Conservation (phyloP, 2,797 vertebrate species). For the Florisuga fusca region DNA sequence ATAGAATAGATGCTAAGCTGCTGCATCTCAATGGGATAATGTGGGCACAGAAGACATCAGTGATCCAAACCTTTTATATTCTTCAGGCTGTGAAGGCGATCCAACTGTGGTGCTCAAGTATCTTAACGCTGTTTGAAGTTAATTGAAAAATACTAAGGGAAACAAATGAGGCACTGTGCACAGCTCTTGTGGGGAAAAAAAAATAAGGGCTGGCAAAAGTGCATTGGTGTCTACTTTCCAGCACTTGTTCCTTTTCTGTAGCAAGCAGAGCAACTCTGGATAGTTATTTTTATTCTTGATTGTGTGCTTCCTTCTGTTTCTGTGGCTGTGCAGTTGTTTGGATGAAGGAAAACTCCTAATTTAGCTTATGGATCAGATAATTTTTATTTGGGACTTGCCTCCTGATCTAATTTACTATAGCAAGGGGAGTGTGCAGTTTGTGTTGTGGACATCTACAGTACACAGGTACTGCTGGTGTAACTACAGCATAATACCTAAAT, state of each 20-base stretch:
- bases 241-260: not conserved
- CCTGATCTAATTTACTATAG: not conserved
- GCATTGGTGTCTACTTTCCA: not conserved
- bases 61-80: not conserved
- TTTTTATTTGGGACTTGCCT: not conserved
- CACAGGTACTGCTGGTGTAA: not conserved
- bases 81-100: not conserved
- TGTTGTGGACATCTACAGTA: not conserved
- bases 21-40: not conserved
- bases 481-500: not conserved
- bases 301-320: not conserved
- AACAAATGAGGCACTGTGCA: not conserved
- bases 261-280: not conserved
- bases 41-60: not conserved
- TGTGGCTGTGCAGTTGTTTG: not conserved
- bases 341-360: not conserved
- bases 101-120: not conserved
- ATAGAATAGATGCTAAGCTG: not conserved
- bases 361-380: not conserved
- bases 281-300: not conserved
- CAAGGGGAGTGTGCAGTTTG: not conserved
- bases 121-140: not conserved
- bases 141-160: not conserved
- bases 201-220: not conserved
- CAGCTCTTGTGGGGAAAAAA: not conserved